Base-by-base conservation (phyloP, 2,797 vertebrate genomes). In the Ctenochaetus hawaiiensis region DNA sequence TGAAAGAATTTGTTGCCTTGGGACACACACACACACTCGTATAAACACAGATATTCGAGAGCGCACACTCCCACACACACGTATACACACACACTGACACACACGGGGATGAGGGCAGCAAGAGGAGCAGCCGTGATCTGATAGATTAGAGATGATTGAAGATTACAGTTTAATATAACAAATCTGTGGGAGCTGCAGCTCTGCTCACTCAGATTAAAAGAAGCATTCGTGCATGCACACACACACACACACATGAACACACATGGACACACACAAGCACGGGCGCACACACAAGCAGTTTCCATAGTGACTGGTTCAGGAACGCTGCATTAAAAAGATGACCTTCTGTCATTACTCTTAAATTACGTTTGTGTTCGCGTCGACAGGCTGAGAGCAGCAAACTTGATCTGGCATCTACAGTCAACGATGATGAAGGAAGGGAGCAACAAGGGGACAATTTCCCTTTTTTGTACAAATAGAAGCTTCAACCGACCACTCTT, bases 91-190 rank as follows among this genome's bases (percentile, higher is more conserved):
- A 30, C 9, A 48, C 14, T 70, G 4, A 43, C 58, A 72, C 5
- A 44, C 64, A 17, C 51, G 37, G 22, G 43, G 59, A 65, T 43
- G 61, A 77, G 48, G 67, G 65, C 84, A 67, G 78, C 23, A 4
- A 86, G 67, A 84, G 65, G 85, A 90, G 86, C 91, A 91, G 75
- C 79, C 65, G 65, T 78, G 66, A 89, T 88, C 72, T 74, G 56
- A 72, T 74, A 86, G 86, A 92, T 89, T 85, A 89, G 78, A 89
- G 70, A 90, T 85, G 85, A 90, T 61, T 84, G 79, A 89, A 90
- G 91, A 93, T 92, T 91, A 90, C 65, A 67, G 37, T 81, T 92
- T 78, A 82, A 90, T 92, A 89, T 68, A 77, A 80, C 71, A 84
- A 87, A 89, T 89, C 76, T 81, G 81, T 49, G 22, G 72, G 70